A percentile compares a stretch with the other conserved stretches of the same genome.
phyloP scores from a whole-genome alignment of 53 echinoderm and acorn worm genomes.

The Echinarachnius parma region DNA sequence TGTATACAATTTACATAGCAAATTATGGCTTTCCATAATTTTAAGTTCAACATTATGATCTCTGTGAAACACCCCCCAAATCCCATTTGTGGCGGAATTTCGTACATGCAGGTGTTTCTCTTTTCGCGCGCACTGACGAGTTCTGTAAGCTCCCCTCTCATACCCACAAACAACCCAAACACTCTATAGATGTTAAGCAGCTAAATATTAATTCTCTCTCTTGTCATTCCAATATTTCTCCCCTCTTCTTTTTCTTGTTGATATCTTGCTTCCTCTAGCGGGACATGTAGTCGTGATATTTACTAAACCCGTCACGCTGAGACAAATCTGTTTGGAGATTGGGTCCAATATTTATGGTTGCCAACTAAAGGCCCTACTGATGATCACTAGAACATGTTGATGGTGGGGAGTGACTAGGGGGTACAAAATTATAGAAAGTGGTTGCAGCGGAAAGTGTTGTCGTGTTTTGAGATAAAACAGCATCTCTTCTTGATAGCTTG shows the following conservation, averaged over 20 bases:
- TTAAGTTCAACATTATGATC: no score
- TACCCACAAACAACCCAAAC: no score
- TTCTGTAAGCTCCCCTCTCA: no score
- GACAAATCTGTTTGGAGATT: slow-evolving; percentile 45
- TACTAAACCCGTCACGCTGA: slow-evolving; percentile 29
- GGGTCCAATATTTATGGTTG: slow-evolving; percentile 39
- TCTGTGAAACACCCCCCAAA: no score
- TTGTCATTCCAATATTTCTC: background rate
- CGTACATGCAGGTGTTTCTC: slow-evolving; percentile 32
- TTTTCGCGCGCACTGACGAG: background rate
- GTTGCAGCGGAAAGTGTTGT: no score
- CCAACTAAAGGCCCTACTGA: slow-evolving; percentile 25
- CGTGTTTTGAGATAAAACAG: no score
- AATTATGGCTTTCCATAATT: no score
- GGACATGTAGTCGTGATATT: slow-evolving; percentile 29
- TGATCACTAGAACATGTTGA: slow-evolving; percentile 25
- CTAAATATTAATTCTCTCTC: slow-evolving; percentile 10
- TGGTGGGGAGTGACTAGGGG: slow-evolving; percentile 12
- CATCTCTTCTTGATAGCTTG: no score
- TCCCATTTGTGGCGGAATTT: no score
- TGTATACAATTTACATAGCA: no score
- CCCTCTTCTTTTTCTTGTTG: slow-evolving; percentile 8
- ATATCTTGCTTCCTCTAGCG: slow-evolving; percentile 8
- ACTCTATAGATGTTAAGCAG: slow-evolving; percentile 19
- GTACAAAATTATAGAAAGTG: slow-evolving; percentile 35